Base-by-base conservation (phyloP, 2,113 vertebrate species). In the Trematomus loennbergii region DNA sequence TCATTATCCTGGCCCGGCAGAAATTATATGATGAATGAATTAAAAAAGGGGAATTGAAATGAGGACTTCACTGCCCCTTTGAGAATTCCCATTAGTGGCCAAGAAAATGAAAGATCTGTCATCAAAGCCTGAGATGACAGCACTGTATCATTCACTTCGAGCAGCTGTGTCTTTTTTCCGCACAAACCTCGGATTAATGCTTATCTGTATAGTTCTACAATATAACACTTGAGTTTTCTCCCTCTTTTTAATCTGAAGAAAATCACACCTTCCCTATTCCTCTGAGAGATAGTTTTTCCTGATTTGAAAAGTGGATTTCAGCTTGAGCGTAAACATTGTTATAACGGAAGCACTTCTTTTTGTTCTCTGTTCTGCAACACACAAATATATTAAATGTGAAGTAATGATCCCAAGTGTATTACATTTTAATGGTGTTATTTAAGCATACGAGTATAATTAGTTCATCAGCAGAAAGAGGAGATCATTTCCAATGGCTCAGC, bases 401-500 rank as follows among this genome's bases (percentile, higher is more conserved):
- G 72, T 85, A 90, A 93, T 89, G 90, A 90, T 89, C 87, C 85
- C 75, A 48, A 77, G 87, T 86, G 88, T 78, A 89, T 90, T 89
- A 82, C 61, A 84, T 89, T 93, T 94, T 89, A 93, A 93, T 90
- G 88, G 67, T 49, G 82, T 92, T 91, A 90, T 95, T 92, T 91
- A 79, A 85, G 85, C 74, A 82, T 78, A 85, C 82, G 18, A 82
- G 86, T 45, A 75, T 85, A 91, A 93, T 90, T 88, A 92, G 85
- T 93, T 90, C 76, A 90, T 92, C 90, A 88, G 90, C 90, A 84
- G 79, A 90, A 89, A 83, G 63, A 80, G 80, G 67, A 89, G 90
- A 93, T 93, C 12, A 90, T 92, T 93, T 92, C 75, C 68, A 86
- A 71, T 52, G 65, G 83, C 87, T 84, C 81, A 69, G 82, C 82